phyloP scores from a whole-genome alignment of 2,113 vertebrate genomes.

The Hippolais icterina region DNA sequence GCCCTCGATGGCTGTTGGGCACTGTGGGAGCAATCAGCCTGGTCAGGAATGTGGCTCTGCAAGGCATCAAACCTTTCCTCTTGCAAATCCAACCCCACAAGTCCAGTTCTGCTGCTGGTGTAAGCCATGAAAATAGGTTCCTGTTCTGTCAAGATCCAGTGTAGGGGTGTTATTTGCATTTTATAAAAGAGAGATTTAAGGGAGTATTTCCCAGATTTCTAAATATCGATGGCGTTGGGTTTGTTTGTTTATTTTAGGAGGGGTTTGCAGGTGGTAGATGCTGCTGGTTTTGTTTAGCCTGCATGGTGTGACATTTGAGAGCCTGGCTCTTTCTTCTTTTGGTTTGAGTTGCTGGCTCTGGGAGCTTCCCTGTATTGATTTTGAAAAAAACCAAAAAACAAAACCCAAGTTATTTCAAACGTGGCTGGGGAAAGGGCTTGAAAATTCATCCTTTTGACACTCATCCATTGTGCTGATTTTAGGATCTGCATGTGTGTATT shows the following conservation, averaged over 20 bases:
- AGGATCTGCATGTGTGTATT: background rate
- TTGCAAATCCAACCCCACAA: background rate
- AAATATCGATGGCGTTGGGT: accelerated
- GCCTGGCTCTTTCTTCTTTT: background rate
- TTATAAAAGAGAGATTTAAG: background rate
- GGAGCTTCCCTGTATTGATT: conserved; percentile 1
- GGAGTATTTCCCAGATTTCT: background rate
- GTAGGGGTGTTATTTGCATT: background rate
- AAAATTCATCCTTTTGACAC: background rate
- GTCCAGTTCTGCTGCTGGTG: background rate
- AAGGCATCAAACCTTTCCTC: background rate
- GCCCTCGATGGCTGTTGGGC: background rate
- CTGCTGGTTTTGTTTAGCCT: conserved; percentile 15
- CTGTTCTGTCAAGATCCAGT: background rate
- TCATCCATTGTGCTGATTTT: background rate
- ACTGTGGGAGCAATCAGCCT: background rate
- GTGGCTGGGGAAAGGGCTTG: background rate
- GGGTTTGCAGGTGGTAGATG: conserved; percentile 14
- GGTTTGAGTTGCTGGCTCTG: background rate
- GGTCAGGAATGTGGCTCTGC: background rate
- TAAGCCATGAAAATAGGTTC: background rate
- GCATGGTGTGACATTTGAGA: conserved; percentile 8
- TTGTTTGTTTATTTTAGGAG: background rate
- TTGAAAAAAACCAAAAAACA: background rate
- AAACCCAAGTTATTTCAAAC: background rate